Conservation (phyloP, 2,888 invertebrate species). For the Ecdyonurus torrentis region DNA sequence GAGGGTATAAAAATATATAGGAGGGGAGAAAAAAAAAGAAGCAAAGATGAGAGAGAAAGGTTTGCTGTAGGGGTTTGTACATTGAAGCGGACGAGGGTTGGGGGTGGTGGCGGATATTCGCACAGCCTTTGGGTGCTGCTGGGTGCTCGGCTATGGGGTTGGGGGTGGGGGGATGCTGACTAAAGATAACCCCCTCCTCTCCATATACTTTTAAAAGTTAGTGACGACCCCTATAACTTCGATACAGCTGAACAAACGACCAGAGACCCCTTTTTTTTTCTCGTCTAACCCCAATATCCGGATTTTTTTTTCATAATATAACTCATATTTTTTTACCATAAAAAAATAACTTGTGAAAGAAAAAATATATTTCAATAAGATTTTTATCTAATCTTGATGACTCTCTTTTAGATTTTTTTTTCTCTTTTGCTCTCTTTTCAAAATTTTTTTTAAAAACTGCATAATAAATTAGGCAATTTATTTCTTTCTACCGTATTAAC, state of each 20-base stretch:
- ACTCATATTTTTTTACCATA: not conserved
- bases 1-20: not conserved
- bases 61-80: not conserved
- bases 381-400: not conserved
- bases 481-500: too few species aligned
- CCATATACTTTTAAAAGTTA: not conserved
- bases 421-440: too few species aligned
- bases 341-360: not conserved
- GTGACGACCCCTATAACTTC: not conserved
- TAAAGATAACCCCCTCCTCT: not conserved
- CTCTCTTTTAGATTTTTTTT: too few species aligned
- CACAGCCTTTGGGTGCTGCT: too few species aligned
- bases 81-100: not conserved
- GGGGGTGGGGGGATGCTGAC: not conserved
- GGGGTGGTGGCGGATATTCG: not conserved
- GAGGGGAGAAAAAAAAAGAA: not conserved
- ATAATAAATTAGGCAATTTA: too few species aligned
- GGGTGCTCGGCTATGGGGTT: too few species aligned
- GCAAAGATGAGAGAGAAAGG: not conserved
- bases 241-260: not conserved
- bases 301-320: not conserved
- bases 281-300: not conserved
- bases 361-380: not conserved
- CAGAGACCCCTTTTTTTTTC: not conserved
- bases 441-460: too few species aligned